Percentiles rank a stretch among this genome's conserved stretches.
Conservation (phyloP, 2,113 vertebrate genomes). For the Lepisosteus osseus region DNA sequence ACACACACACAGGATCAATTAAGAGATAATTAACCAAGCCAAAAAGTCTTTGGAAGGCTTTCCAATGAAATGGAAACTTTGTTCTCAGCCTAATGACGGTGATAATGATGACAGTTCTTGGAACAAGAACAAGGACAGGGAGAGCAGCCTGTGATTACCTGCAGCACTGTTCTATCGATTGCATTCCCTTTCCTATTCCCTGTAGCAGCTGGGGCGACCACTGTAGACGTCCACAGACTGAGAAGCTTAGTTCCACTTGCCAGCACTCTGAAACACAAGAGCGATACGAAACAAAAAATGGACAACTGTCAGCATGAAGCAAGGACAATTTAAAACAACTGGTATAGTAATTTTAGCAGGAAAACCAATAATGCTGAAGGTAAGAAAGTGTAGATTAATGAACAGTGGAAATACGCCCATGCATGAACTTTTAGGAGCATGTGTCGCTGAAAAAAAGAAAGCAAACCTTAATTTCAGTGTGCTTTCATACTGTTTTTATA, state of each 20-base stretch:
- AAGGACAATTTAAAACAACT: no score
- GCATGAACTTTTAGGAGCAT: neutral
- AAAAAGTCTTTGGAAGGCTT: no score
- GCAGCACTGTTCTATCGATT: slow-evolving; percentile 81
- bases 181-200: slow-evolving; percentile 63
- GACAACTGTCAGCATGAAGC: no score
- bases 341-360: no score
- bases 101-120: no score
- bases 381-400: neutral
- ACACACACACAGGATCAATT: neutral
- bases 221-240: slow-evolving; percentile 78
- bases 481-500: no score
- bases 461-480: no score
- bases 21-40: no score
- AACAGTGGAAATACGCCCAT: neutral
- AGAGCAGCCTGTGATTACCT: slow-evolving; percentile 62
- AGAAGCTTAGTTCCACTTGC: slow-evolving; percentile 81
- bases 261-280: slow-evolving; percentile 66
- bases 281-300: no score
- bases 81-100: neutral
- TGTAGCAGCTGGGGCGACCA: slow-evolving; percentile 46
- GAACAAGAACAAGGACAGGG: neutral
- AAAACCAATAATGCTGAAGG: no score
- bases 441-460: no score
- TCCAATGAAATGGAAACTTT: no score